A percentile compares a stretch with the other conserved stretches of the same genome.
Evolutionary conservation across 2,113 vertebrate genomes (phyloP).

Genomic region (Amphiprion percula): DNA sequence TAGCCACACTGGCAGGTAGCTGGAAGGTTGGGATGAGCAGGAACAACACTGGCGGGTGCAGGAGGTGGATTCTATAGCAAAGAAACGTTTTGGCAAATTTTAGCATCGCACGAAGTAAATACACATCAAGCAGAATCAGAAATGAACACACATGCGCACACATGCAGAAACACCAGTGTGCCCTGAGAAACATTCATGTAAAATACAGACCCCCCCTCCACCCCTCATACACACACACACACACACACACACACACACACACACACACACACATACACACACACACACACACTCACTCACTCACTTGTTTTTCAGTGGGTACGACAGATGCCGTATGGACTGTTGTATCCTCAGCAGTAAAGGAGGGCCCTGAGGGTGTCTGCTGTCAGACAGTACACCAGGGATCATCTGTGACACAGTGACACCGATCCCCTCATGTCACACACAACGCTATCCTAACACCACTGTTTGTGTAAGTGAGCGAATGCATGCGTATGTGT

Average conservation of each 20-base stretch:
- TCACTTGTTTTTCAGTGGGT: slow-evolving; percentile 67
- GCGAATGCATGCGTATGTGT: slow-evolving; percentile 8
- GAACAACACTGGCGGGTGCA: not conserved
- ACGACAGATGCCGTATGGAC: slow-evolving; percentile 83
- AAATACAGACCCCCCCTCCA: not conserved
- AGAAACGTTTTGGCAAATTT: slow-evolving; percentile 10
- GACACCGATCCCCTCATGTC: slow-evolving; percentile 69
- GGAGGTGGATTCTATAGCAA: not conserved
- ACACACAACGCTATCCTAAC: slow-evolving; percentile 54
- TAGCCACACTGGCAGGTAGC: slow-evolving; percentile 57
- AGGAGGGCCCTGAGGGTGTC: slow-evolving; percentile 76
- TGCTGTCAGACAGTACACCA: slow-evolving; percentile 81
- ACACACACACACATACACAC: slow-evolving; percentile 17
- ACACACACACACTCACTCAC: not conserved
- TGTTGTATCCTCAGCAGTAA: slow-evolving; percentile 76
- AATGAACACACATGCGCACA: slow-evolving; percentile 15
- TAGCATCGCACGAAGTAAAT: slow-evolving; percentile 6
- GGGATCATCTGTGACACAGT: slow-evolving; percentile 83
- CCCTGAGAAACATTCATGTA: slow-evolving; percentile 8
- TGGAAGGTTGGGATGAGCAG: slow-evolving; percentile 29
- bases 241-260: not conserved
- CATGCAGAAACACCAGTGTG: slow-evolving; percentile 15
- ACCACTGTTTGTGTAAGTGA: slow-evolving; percentile 15
- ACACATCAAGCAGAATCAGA: slow-evolving; percentile 13
- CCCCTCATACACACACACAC: too few relatives aligned